phyloP scores from a whole-genome alignment of 1,140 invertebrate genomes.

The Triops cancriformis region DNA sequence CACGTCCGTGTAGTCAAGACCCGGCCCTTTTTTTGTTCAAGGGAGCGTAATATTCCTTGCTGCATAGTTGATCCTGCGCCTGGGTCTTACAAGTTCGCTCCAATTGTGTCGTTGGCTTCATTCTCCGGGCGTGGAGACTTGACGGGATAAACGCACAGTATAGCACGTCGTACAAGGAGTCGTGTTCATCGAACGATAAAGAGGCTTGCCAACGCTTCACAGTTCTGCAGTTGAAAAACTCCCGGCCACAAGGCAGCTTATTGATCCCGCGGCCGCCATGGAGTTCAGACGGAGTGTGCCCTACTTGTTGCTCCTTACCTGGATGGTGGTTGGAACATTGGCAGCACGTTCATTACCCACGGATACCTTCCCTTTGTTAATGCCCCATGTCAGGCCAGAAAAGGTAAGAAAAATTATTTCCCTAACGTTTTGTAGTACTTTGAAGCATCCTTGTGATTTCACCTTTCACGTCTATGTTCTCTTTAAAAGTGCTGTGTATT shows the following conservation, averaged over 20 bases:
- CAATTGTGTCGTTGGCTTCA: not conserved
- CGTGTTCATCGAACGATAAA: not conserved
- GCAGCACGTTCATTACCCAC: constrained; percentile 22
- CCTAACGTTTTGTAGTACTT: no score
- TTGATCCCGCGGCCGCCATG: not conserved
- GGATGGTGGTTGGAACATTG: not conserved
- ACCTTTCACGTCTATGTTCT: no score
- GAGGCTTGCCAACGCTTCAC: not conserved
- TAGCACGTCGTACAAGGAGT: not conserved
- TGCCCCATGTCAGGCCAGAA: constrained; percentile 60
- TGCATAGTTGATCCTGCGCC: not conserved
- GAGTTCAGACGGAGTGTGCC: not conserved
- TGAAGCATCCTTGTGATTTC: no score
- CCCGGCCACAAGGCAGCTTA: not conserved
- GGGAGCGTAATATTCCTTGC: not conserved
- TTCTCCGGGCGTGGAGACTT: not conserved
- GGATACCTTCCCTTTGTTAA: constrained; percentile 53
- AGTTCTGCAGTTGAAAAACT: not conserved
- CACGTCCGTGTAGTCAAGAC: no score
- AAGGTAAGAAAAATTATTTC: constrained; percentile 47
- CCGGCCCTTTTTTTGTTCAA: no score
- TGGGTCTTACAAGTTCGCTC: not conserved
- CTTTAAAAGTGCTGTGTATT: no score
- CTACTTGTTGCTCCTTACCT: constrained; percentile 5
- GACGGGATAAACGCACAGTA: not conserved